Evolutionary conservation across 2,797 vertebrate species (phyloP).

Genomic region (Etheostoma nigrum): DNA sequence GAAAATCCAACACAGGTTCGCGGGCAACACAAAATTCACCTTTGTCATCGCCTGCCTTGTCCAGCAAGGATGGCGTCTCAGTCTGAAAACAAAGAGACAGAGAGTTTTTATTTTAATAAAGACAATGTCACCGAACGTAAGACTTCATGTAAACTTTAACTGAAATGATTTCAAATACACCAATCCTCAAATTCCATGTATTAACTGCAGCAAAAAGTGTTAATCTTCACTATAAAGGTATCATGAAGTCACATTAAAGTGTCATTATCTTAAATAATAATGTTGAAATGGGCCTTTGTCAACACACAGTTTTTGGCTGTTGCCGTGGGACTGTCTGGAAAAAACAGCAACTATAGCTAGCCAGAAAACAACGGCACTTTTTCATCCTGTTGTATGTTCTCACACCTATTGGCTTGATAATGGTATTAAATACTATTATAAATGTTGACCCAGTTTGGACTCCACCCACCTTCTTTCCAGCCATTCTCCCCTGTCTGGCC

Average conservation of each 20-base stretch:
- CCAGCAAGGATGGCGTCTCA: conserved; percentile 26
- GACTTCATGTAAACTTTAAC: too few relatives aligned
- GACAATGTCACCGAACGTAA: too few relatives aligned
- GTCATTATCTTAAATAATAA: not conserved
- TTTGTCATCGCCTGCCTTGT: conserved; percentile 53
- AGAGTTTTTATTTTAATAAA: not conserved
- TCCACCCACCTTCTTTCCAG: conserved; percentile 88
- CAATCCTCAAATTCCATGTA: not conserved
- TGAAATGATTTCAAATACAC: not conserved
- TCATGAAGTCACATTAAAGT: not conserved
- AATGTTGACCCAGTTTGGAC: not conserved
- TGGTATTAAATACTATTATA: not conserved
- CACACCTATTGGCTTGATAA: too few relatives aligned
- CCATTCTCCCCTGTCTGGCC: conserved; percentile 92
- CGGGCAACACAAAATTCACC: conserved; percentile 45
- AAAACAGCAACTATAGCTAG: not conserved
- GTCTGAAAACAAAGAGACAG: conserved; percentile 42
- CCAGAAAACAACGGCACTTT: not conserved
- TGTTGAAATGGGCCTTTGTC: not conserved
- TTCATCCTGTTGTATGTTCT: not conserved
- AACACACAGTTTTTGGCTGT: not conserved
- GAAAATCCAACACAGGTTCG: not conserved
- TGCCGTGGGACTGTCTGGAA: not conserved
- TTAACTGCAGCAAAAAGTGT: not conserved
- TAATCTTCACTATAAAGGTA: too few relatives aligned